These are phyloP conservation scores for Pantala flavescens DNA, from an alignment of 1,140 invertebrate genomes.

Conservation along the genomic window DNA sequence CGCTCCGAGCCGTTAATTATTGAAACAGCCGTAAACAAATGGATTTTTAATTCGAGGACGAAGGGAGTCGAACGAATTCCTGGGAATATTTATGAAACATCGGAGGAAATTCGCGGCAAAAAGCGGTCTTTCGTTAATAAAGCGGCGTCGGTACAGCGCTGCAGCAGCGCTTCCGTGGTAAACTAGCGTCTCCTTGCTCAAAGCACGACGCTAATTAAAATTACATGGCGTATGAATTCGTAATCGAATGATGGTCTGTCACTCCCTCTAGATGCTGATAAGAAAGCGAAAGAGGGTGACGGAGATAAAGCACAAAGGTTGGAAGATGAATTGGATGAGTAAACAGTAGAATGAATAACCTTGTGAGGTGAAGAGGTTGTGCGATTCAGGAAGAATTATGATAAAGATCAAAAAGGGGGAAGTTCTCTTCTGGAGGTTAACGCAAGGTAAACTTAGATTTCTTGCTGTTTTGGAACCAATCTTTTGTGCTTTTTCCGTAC, in stretches of 20 bases:
- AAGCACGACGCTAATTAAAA: background rate
- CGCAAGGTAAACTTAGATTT: no score
- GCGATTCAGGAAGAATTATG: no score
- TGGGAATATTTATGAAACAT: background rate
- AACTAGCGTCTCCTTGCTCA: background rate
- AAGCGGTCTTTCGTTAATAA: background rate
- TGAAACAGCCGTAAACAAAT: background rate
- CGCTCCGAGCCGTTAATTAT: no score
- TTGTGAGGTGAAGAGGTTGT: no score
- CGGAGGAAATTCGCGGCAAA: background rate
- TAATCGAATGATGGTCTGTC: background rate
- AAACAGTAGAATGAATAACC: no score
- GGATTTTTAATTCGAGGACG: background rate
- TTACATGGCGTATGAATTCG: conserved; percentile 5
- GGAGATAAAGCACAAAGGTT: no score
- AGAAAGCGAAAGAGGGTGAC: no score
- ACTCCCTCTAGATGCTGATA: background rate
- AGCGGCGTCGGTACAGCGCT: background rate
- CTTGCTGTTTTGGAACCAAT: no score
- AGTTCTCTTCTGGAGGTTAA: no score
- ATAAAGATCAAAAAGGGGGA: no score
- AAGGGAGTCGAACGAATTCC: background rate
- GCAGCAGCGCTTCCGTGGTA: background rate
- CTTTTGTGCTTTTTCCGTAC: no score
- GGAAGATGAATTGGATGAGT: no score